A percentile compares a stretch with the other conserved stretches of the same genome.
Conservation (phyloP, 2,113 vertebrate species). For the Dascyllus trimaculatus region DNA sequence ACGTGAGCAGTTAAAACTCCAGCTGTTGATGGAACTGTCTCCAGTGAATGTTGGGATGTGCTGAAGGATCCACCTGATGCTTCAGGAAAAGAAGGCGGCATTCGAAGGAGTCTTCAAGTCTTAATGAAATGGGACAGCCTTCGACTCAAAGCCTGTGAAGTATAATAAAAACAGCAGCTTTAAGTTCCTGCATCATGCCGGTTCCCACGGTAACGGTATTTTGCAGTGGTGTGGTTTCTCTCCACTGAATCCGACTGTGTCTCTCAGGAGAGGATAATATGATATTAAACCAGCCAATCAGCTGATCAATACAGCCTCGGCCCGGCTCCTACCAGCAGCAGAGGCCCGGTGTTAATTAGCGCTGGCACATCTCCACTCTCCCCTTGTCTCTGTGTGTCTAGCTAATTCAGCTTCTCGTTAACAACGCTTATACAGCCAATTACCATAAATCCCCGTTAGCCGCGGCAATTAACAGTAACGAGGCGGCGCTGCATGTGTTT, state of each 20-base stretch:
- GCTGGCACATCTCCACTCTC: slow-evolving; percentile 65
- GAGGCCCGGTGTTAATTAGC: slow-evolving; percentile 87
- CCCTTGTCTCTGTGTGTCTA: slow-evolving; percentile 73
- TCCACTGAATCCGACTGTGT: background rate
- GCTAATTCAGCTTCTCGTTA: slow-evolving; percentile 82
- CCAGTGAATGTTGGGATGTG: no score
- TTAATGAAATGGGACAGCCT: no score
- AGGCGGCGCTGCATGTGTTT: slow-evolving; percentile 91
- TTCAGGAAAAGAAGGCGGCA: no score
- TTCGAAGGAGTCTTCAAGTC: no score
- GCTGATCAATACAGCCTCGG: slow-evolving; percentile 40
- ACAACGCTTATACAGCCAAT: slow-evolving; percentile 94
- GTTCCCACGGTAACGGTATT: no score
- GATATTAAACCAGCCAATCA: slow-evolving; percentile 48
- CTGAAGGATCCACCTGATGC: no score
- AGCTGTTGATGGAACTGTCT: no score
- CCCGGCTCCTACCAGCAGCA: slow-evolving; percentile 20
- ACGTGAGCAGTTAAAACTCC: no score
- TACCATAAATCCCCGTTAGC: slow-evolving; percentile 97
- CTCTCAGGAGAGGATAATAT: slow-evolving; percentile 1
- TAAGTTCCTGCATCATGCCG: no score
- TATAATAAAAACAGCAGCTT: no score
- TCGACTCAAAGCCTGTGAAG: no score
- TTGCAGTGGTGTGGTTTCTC: no score
- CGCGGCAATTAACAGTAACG: slow-evolving; percentile 96